A percentile compares a stretch with the other conserved stretches of the same genome.
phyloP scores from a whole-genome alignment of 2,113 vertebrate species.

The Charina bottae region DNA sequence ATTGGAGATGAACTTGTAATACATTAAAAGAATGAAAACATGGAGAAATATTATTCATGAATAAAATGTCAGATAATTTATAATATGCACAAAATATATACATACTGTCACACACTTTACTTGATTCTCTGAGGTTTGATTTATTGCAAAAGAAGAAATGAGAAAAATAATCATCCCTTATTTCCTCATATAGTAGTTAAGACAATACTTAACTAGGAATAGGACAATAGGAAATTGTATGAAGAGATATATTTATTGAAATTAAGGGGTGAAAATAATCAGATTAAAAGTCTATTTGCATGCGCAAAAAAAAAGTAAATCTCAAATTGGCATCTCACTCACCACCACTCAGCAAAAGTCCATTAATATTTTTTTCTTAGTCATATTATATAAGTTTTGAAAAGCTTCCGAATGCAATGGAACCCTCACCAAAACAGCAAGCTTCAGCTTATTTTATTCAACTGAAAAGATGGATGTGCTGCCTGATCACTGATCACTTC shows the following conservation, averaged over 20 bases:
- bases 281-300: neutral
- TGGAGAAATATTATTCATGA: neutral
- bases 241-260: neutral
- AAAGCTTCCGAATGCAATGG: neutral
- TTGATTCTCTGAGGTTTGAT: constrained; percentile 57
- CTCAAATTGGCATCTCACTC: fast-evolving
- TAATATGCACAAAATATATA: neutral
- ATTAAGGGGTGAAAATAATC: neutral
- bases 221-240: neutral
- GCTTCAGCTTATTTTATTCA: neutral
- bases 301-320: neutral
- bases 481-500: neutral
- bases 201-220: too few species aligned
- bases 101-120: constrained; percentile 47
- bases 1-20: neutral
- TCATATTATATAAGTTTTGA: neutral
- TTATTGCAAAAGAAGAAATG: constrained; percentile 53
- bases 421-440: neutral
- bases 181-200: neutral
- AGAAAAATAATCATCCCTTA: neutral
- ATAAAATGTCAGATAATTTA: neutral
- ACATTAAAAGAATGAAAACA: neutral
- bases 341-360: fast-evolving
- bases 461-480: neutral
- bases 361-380: neutral